These are phyloP conservation scores for Drosophila greeni DNA, from an alignment of 2,888 invertebrate genomes.

Conservation along the genomic window DNA sequence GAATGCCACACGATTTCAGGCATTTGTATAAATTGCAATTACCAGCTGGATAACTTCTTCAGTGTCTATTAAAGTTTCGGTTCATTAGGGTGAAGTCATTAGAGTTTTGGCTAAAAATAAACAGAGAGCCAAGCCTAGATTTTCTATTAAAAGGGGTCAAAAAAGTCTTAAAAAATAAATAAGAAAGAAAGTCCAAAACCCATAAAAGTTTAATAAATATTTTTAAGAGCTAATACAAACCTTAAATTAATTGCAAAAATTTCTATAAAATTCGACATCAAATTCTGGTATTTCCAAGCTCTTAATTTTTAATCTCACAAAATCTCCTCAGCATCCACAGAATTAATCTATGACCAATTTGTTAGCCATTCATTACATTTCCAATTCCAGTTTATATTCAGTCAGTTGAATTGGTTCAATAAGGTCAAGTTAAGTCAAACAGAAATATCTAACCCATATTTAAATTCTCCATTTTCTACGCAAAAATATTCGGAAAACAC, in stretches of 20 bases:
- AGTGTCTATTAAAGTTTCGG: constrained; percentile 16
- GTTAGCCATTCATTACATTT: constrained; percentile 7
- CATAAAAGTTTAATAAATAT: neutral
- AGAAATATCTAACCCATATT: constrained; percentile 10
- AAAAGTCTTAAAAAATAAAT: neutral
- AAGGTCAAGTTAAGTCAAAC: constrained; percentile 12
- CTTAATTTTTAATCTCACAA: neutral
- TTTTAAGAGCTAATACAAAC: neutral
- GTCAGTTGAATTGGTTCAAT: constrained; percentile 11
- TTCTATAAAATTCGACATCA: neutral
- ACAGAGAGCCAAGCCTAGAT: neutral
- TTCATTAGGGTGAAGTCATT: constrained; percentile 20
- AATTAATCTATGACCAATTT: neutral
- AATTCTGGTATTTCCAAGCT: neutral
- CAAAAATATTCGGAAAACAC: constrained; percentile 2
- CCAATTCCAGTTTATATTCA: constrained; percentile 4
- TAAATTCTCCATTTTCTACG: constrained; percentile 8
- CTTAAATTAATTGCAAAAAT: neutral
- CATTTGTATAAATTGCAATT: constrained; percentile 35
- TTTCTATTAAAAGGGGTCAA: neutral
- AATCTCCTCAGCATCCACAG: neutral
- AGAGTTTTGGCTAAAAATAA: neutral
- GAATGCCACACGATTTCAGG: constrained; percentile 14
- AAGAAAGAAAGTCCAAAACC: too few relatives aligned
- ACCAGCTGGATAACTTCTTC: constrained; percentile 17